Conservation (phyloP, 2,113 vertebrate genomes). For the Gambusia affinis region DNA sequence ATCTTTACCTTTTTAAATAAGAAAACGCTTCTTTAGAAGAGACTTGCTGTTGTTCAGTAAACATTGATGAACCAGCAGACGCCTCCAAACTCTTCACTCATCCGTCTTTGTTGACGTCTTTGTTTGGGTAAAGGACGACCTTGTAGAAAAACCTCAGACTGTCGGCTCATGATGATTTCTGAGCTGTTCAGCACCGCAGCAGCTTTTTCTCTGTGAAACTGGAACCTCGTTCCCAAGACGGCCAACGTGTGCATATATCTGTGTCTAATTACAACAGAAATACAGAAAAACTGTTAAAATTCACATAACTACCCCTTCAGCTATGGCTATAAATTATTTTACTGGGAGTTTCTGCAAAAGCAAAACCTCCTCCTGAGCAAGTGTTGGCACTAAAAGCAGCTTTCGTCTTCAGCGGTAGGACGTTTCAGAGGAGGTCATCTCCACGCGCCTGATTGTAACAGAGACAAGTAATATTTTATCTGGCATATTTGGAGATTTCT, state of each 20-base stretch:
- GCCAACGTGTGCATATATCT: conserved; percentile 12
- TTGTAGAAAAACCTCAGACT: conserved; percentile 56
- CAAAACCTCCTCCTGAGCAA: conserved; percentile 49
- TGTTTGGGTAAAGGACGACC: conserved; percentile 35
- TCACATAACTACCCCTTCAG: not conserved
- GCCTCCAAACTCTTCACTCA: not conserved
- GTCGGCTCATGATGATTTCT: too few species aligned
- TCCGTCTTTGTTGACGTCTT: conserved; percentile 29
- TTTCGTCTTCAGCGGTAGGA: conserved; percentile 51
- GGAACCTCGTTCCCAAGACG: conserved; percentile 19
- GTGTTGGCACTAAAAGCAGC: conserved; percentile 32
- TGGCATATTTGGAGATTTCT: conserved; percentile 33
- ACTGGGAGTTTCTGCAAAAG: conserved; percentile 38
- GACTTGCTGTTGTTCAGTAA: conserved; percentile 1
- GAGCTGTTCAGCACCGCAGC: conserved; percentile 32
- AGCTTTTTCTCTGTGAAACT: conserved; percentile 42
- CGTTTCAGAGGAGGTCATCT: conserved; percentile 25
- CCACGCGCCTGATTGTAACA: conserved; percentile 27
- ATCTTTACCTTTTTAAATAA: not conserved
- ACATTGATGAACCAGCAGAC: conserved; percentile 26
- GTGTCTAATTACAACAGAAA: conserved; percentile 57
- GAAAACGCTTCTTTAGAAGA: not conserved
- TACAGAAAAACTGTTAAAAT: conserved; percentile 52
- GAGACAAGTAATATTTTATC: conserved; percentile 32
- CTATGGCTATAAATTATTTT: conserved; percentile 40